Base-by-base conservation (phyloP, 2,797 vertebrate genomes). In the Coreius guichenoti region DNA sequence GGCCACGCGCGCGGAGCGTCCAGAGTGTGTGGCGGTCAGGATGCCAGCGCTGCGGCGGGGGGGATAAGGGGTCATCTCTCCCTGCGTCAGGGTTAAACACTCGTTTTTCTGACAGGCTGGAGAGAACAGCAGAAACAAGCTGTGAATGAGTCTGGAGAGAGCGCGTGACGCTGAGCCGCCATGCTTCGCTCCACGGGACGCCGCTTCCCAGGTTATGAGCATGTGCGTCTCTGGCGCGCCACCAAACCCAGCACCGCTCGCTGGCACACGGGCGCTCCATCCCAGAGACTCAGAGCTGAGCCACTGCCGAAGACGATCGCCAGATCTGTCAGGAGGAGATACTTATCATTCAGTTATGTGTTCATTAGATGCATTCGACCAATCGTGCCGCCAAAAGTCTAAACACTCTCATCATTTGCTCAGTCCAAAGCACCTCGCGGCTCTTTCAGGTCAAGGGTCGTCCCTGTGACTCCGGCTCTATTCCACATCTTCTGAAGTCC, bases 171-270 rank as follows among this genome's bases (percentile, higher is more conserved):
- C 87, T 84, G 87, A 26, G 74, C 61, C 8, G 51, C 61, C 81
- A 68, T 74, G 74, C 77, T 43, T 51, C 29, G 58, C 88, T 8
- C 86, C 72, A 39, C 80, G 54, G 85, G 86, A 74, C 84, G 45
- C 87, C 76, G 79, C 78, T 87, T 89, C 88, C 86, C 89, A 88
- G 88, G 88, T 89, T 85, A 89, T 90, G 87, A 87, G 82, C 89
- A 86, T 36, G 84, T 85, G 86, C 82, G 39, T 72, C 80, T 75
- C 77, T 89, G 88, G 87, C 77, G 13, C 36, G 9, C 19, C 47
- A 79, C 63, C 76, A 83, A 82, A 56, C 14, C 58, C 63, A 56
- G n/a, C 3, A 14, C 70, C 39, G 11, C 84, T 70, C 26, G 8
- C 47, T 82, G 72, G 88, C 68, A 94, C 29, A 43, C 68, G 78